Evolutionary conservation across 2,797 vertebrate genomes (phyloP), one percentile per base, ranked within the genome.

Genomic region (Micrastur ruficollis): DNA sequence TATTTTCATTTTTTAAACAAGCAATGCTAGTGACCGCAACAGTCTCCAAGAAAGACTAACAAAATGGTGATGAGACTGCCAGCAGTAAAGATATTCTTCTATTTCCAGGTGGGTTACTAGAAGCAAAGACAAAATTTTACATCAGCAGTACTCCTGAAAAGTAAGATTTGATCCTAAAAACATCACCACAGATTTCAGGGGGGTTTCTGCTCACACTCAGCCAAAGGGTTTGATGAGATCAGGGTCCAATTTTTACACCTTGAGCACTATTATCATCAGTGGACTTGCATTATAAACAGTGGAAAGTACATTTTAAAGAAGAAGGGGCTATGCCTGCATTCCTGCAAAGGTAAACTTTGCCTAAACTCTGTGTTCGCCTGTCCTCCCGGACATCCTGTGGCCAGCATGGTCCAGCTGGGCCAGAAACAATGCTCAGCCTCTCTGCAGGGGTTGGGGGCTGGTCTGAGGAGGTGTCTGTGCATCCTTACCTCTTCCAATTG

Each of bases 381-480:
- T 61, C 17, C 34, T 79, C 38, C 46, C 2, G 0, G 31, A 62
- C 15, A 53, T 18, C 23, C 40, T 31, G 49, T 2, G 3, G 12
- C 63, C 50, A 65, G n/a, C 0, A 0, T 7, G 40, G 50, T 46
- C 40, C 34, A 1, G 1, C 22, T 32, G 55, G 52, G 61, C n/a
- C 44, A 31, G 50, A 75, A 16, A 21, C 0, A 4, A 50, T 58
- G 36, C 14, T 63, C n/a, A 59, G 44, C 9, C 6, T 23, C 50
- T 61, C 73, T 14, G 5, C 50, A 49, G 0, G 3, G 58, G 19
- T 7, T 38, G 15, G 67, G 16, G n/a, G 32, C 42, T 68, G 46
- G 5, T 78, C 73, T 73, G 61, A 56, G 73, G n/a, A 89, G 42
- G 8, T 68, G 36, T 76, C 79, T 79, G 85, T 38, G 27, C n/a